Conservation (phyloP, 2,797 vertebrate species). For the Geotrypetes seraphini region DNA sequence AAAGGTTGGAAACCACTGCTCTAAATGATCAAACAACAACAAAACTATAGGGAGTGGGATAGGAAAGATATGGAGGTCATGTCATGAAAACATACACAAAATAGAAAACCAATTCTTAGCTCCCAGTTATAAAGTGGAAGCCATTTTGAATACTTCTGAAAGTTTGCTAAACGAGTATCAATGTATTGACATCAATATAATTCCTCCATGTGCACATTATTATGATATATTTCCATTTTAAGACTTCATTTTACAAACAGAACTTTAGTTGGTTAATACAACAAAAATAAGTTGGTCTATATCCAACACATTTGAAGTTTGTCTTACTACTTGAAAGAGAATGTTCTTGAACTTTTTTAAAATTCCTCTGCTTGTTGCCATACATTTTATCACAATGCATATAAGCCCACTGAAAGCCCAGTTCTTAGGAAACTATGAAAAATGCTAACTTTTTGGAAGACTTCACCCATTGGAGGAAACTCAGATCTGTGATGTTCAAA, state of each 20-base stretch:
- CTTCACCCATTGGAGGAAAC: neutral
- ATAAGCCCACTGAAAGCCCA: neutral
- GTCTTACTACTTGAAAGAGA: slow-evolving; percentile 4
- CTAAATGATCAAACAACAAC: too few relatives aligned
- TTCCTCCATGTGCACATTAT: too few relatives aligned
- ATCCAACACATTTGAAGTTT: neutral
- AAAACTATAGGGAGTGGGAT: too few relatives aligned
- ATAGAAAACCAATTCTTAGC: too few relatives aligned
- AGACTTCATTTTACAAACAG: slow-evolving; percentile 4
- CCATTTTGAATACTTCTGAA: too few relatives aligned
- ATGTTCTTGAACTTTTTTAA: neutral
- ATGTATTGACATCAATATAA: too few relatives aligned
- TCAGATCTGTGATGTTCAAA: neutral
- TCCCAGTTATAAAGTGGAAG: too few relatives aligned
- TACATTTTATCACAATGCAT: neutral
- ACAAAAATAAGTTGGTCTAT: neutral
- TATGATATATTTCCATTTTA: slow-evolving; percentile 1
- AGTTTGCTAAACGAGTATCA: too few relatives aligned
- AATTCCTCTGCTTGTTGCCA: slow-evolving; percentile 1
- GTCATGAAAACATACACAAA: too few relatives aligned
- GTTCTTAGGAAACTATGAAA: neutral
- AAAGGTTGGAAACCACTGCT: too few relatives aligned
- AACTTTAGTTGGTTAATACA: slow-evolving; percentile 4
- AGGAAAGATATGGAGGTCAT: too few relatives aligned
- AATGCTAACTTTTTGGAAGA: neutral